Conservation (phyloP, 2,888 invertebrate genomes). For the Altica lythri region DNA sequence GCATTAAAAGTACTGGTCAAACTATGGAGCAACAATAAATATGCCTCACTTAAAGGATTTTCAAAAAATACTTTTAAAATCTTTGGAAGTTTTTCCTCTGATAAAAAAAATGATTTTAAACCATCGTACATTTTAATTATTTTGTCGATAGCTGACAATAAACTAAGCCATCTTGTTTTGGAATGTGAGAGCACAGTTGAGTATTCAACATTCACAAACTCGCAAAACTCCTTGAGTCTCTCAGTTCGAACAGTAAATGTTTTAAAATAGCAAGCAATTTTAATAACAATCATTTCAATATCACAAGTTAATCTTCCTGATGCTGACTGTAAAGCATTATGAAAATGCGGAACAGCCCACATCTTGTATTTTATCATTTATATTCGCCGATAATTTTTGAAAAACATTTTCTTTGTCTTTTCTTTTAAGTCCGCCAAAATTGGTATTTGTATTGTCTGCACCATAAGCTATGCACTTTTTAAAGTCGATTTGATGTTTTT, state of each 20-base stretch:
- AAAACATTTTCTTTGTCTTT: neutral
- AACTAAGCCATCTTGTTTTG: neutral
- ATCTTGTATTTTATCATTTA: neutral
- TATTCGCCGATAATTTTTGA: neutral
- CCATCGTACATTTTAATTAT: neutral
- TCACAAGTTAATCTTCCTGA: neutral
- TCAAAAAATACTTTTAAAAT: neutral
- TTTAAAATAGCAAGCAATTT: neutral
- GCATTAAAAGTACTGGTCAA: neutral
- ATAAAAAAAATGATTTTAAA: neutral
- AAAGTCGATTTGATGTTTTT: neutral
- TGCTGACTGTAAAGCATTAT: neutral
- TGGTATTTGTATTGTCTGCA: neutral
- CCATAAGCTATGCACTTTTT: neutral
- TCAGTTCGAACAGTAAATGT: neutral
- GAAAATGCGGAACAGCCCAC: neutral
- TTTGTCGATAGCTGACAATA: neutral
- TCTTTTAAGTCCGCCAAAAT: neutral
- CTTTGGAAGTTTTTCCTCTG: neutral
- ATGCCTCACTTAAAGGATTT: neutral
- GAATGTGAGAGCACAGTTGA: neutral
- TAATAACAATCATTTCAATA: neutral
- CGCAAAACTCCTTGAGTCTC: neutral
- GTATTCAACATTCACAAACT: neutral
- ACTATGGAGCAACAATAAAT: neutral